A percentile compares a stretch with the other conserved stretches of the same genome.
These are phyloP conservation scores for Halocynthia aurantium DNA, from an alignment of 23 tunicate genomes.

Conservation along the genomic window DNA sequence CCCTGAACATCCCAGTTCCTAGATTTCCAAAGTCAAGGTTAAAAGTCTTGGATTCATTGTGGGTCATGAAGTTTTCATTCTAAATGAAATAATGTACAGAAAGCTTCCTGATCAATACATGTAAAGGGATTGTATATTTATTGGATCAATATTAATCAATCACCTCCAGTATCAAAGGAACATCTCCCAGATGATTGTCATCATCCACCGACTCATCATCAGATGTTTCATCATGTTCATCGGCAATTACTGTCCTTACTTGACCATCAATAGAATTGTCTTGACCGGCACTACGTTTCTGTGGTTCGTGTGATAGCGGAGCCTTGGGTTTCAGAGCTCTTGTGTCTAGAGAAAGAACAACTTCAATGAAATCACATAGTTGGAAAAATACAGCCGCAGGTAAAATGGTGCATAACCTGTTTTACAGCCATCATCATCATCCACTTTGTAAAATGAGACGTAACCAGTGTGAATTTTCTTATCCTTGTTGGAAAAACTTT, in stretches of 20 bases:
- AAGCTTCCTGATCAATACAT: slow-evolving; percentile 2
- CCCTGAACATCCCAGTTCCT: slow-evolving; percentile 78
- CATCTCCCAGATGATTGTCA: slow-evolving; percentile 26
- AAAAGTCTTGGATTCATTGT: not conserved
- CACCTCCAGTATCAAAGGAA: slow-evolving; percentile 35
- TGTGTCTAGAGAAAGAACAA: no score
- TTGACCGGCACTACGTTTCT: no score
- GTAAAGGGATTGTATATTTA: no score
- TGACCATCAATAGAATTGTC: no score
- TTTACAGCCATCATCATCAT: not conserved
- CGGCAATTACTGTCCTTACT: slow-evolving; percentile 13
- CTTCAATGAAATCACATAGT: no score
- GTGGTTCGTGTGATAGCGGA: no score
- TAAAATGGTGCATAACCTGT: slow-evolving; percentile 8
- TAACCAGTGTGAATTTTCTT: slow-evolving; percentile 38
- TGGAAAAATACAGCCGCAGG: no score
- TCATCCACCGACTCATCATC: slow-evolving; percentile 18
- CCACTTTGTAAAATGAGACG: slow-evolving; percentile 58
- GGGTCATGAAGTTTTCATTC: slow-evolving; percentile 13
- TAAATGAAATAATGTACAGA: slow-evolving; percentile 2
- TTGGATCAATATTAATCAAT: not conserved
- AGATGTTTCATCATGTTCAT: not conserved
- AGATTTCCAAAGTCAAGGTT: slow-evolving; percentile 42
- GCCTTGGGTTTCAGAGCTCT: no score
- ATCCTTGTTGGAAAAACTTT: slow-evolving; percentile 1